Conservation (phyloP, 92 coral and sea anemone species). For the Ricordea florida region DNA sequence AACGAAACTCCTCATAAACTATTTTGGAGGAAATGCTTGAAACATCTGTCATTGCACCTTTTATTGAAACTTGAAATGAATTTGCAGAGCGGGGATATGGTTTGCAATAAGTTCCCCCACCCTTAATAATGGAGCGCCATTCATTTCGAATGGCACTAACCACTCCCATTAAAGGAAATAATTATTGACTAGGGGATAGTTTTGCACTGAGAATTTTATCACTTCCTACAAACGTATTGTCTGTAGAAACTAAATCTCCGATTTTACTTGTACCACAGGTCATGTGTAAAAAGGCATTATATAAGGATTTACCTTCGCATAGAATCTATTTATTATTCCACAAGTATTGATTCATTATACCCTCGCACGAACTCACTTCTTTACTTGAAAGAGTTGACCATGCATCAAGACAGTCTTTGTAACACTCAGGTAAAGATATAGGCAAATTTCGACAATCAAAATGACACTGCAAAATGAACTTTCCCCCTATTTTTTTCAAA, state of each 20-base stretch:
- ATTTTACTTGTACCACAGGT: neutral
- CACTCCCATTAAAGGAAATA: neutral
- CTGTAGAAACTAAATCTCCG: conserved; percentile 1
- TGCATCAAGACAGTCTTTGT: neutral
- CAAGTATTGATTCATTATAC: neutral
- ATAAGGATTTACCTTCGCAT: neutral
- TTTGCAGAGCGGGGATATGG: neutral
- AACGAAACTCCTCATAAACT: neutral
- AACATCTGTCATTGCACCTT: neutral
- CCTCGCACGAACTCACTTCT: neutral
- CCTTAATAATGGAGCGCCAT: neutral
- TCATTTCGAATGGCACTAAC: neutral
- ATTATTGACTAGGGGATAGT: neutral
- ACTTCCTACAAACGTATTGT: neutral
- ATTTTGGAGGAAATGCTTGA: neutral
- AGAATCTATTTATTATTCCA: neutral
- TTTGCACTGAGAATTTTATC: neutral
- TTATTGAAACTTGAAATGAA: neutral
- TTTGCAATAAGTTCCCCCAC: neutral
- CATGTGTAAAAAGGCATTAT: neutral
- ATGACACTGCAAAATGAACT: conserved; percentile 20
- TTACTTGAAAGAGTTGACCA: neutral
- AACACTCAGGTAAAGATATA: neutral
- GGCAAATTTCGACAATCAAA: neutral
- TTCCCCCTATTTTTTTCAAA: conserved; percentile 17